These are phyloP conservation scores for Apostichopus leukothele DNA, from an alignment of 53 echinoderm and acorn worm genomes.

Conservation along the genomic window DNA sequence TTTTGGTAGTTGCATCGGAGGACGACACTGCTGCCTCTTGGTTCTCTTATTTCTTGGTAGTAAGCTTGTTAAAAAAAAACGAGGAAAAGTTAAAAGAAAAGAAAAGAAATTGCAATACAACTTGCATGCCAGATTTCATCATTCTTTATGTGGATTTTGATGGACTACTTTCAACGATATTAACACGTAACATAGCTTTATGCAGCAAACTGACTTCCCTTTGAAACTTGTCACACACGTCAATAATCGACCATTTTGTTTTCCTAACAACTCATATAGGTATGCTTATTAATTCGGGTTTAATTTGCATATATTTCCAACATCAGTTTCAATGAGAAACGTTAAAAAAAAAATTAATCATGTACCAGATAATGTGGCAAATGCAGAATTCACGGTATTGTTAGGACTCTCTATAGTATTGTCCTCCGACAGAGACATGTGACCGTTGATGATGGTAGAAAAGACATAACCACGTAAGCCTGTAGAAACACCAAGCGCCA, in stretches of 20 bases:
- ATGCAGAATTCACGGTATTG: constrained; percentile 69
- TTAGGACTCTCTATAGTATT: constrained; percentile 50
- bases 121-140: no score
- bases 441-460: constrained; percentile 61
- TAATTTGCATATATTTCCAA: no score
- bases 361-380: constrained; percentile 76
- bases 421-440: constrained; percentile 58
- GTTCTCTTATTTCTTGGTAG: constrained; percentile 70
- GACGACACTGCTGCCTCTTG: constrained; percentile 49
- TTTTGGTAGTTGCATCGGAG: constrained; percentile 71
- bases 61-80: constrained; percentile 53
- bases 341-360: neutral
- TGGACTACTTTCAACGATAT: no score
- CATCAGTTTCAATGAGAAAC: neutral
- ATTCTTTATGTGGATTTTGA: no score
- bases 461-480: constrained; percentile 74
- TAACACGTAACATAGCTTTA: no score
- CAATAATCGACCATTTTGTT: no score
- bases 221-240: no score
- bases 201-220: no score
- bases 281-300: no score
- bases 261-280: no score
- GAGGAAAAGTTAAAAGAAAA: neutral
- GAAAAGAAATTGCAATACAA: neutral
- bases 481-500: constrained; percentile 34